Evolutionary conservation across 1,140 invertebrate genomes (phyloP).

Genomic region (Pogonomyrmex barbatus): DNA sequence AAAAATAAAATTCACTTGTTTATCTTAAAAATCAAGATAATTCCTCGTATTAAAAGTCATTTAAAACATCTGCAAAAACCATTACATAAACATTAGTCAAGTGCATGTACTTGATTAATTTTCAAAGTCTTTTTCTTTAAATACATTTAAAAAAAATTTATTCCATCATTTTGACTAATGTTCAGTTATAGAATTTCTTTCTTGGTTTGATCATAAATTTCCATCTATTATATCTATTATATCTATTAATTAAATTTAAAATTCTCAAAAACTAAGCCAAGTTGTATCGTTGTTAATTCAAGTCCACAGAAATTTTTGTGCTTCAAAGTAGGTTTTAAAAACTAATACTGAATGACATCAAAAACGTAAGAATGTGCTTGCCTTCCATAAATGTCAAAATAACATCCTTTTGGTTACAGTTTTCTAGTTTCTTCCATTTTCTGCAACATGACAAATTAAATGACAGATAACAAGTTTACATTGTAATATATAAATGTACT

Average conservation of each 20-base stretch:
- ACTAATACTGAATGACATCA: neutral
- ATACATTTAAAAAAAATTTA: too few species aligned
- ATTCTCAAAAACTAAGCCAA: neutral
- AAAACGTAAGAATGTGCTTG: slow-evolving; percentile 5
- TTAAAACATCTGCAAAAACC: too few species aligned
- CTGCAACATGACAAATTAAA: slow-evolving; percentile 48
- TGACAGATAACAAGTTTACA: neutral
- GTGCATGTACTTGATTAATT: too few species aligned
- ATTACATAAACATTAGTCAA: too few species aligned
- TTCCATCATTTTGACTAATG: too few species aligned
- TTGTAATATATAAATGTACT: slow-evolving; percentile 45
- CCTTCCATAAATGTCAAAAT: slow-evolving; percentile 44
- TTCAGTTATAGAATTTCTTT: too few species aligned
- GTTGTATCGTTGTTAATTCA: neutral
- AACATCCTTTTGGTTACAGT: slow-evolving; percentile 43
- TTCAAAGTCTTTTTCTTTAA: too few species aligned
- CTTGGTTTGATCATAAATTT: too few species aligned
- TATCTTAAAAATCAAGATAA: too few species aligned
- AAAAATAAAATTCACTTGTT: too few species aligned
- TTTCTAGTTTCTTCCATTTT: slow-evolving; percentile 44
- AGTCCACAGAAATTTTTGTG: neutral
- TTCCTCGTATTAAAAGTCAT: too few species aligned
- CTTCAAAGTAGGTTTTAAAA: neutral
- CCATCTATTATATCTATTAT: too few species aligned
- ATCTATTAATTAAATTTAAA: neutral